Evolutionary conservation across 2,113 vertebrate species (phyloP), one percentile per base, ranked within the genome.

Genomic region (Tachuris rubrigastra): DNA sequence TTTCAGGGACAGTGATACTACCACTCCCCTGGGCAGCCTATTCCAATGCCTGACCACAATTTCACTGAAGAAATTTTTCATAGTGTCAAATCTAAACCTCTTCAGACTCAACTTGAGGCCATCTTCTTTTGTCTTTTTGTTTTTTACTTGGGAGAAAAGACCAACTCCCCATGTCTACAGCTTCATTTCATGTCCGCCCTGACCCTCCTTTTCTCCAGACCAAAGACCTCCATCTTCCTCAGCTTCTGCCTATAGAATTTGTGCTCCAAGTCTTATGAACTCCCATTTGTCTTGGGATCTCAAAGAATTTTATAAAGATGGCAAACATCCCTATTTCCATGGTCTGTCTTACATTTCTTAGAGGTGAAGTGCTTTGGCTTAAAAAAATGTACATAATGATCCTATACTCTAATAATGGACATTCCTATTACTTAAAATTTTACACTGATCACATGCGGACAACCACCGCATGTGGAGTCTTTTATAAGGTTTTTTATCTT

Each of bases 401-500:
- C 37, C 65, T 39, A 16, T 62, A 31, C 7, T 42, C 18, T 76
- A 71, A 67, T 49, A 84, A 49, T 15, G 15, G 4, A 3, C 6
- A 62, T 39, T 75, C 16, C 0, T 62, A 18, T 58, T 42, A 22
- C 7, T 39, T 24, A 76, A 67, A 63, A 20, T 10, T 46, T 76
- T 23, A n/a, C 35, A 33, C 5, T 23, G 13, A 80, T 80, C 19
- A 41, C 11, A n/a, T n/a, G n/a, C n/a, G n/a, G n/a, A 30, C 30
- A 39, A 1, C 6, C 46, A 8, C 3, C 37, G 13, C 9, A 35
- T 59, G 9, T 21, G 1, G 11, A 19, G 5, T 17, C 35, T 55
- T 56, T 73, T 55, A 10, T 10, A 33, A 66, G 4, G 2, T 39
- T 82, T 25, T 44, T 44, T 44, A 13, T 46, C 2, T 18, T 81